Conservation (phyloP, 2,888 invertebrate genomes). For the Hoplodrina blanda region DNA sequence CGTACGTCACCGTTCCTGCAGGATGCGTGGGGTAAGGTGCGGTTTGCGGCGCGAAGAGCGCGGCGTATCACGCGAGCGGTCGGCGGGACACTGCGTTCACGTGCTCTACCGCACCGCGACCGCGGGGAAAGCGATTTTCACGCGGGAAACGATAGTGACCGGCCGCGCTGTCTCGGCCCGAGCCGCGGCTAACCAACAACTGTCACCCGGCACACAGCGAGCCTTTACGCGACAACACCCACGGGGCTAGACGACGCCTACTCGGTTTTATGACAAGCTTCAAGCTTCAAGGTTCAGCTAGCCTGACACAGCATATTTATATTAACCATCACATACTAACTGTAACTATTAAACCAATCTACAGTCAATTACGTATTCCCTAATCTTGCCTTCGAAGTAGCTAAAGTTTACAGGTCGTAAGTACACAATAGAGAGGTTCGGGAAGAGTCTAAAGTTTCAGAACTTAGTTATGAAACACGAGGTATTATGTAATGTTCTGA, state of each 20-base stretch:
- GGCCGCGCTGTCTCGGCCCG: conserved; percentile 84
- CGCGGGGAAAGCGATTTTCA: conserved; percentile 90
- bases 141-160: conserved; percentile 89
- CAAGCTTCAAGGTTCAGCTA: conserved; percentile 18
- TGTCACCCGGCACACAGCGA: conserved; percentile 73
- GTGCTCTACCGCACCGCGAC: conserved; percentile 81
- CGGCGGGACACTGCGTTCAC: conserved; percentile 90
- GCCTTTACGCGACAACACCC: conserved; percentile 52
- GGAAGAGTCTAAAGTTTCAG: conserved; percentile 49
- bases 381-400: conserved; percentile 12
- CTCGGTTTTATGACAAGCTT: conserved; percentile 32
- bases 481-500: conserved; percentile 47
- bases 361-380: neutral
- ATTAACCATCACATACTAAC: conserved; percentile 3
- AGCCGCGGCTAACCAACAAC: conserved; percentile 82
- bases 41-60: conserved; percentile 76
- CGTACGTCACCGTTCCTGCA: conserved; percentile 74
- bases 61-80: conserved; percentile 89
- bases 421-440: conserved; percentile 34
- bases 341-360: conserved; percentile 7
- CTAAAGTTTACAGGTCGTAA: conserved; percentile 15
- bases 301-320: conserved; percentile 17
- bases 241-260: conserved; percentile 46
- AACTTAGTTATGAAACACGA: conserved; percentile 51
- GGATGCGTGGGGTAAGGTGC: conserved; percentile 73